Evolutionary conservation across 2,797 vertebrate genomes (phyloP).

Genomic region (Naso thynnoides): DNA sequence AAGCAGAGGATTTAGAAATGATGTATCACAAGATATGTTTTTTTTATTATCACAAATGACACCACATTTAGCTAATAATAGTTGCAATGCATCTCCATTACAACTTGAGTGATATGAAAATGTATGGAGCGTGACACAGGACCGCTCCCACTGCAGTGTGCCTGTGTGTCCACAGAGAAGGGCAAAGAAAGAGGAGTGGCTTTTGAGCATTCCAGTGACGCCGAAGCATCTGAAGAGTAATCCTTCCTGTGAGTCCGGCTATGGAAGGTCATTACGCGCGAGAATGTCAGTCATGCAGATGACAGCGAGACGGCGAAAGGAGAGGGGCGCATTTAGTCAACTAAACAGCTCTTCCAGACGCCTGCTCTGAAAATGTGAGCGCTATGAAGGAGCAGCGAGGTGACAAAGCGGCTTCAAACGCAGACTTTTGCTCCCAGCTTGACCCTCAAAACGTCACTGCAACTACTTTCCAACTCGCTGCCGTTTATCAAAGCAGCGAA

Average conservation of each 20-base stretch:
- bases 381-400: not conserved
- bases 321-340: conserved; percentile 11
- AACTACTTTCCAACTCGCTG: conserved; percentile 22
- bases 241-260: conserved; percentile 29
- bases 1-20: not conserved
- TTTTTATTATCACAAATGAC: no score
- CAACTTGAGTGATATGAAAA: not conserved
- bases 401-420: conserved; percentile 15
- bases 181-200: conserved; percentile 43
- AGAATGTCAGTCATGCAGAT: conserved; percentile 52
- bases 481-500: conserved; percentile 68
- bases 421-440: conserved; percentile 14
- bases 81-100: not conserved
- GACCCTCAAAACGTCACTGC: conserved; percentile 19
- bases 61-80: no score
- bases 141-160: not conserved
- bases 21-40: not conserved
- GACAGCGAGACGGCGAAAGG: conserved; percentile 14
- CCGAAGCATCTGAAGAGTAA: conserved; percentile 30
- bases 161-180: conserved; percentile 32
- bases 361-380: conserved; percentile 15
- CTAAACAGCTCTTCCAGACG: not conserved
- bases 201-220: conserved; percentile 45
- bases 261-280: conserved; percentile 41
- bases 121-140: not conserved